phyloP scores from a whole-genome alignment of 1,140 invertebrate genomes.

The Protaetia brevitarsis region DNA sequence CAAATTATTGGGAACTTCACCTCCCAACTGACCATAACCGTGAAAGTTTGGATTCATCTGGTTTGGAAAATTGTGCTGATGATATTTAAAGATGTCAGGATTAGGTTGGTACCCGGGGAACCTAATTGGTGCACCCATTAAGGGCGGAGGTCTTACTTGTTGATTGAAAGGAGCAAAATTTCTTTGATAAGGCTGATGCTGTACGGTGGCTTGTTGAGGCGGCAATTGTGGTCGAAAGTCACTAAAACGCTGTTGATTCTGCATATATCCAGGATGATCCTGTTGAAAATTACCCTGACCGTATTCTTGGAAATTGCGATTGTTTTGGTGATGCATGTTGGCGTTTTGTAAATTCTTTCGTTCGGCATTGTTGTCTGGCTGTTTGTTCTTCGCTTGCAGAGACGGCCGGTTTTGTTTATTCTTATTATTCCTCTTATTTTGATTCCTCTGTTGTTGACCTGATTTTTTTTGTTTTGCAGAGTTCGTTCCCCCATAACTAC shows the following conservation, averaged over 20 bases:
- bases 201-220: no score
- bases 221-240: background rate
- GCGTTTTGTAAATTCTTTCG: background rate
- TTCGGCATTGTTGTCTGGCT: background rate
- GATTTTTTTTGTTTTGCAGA: background rate
- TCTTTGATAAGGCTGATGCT: background rate
- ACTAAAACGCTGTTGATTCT: background rate
- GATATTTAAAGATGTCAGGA: background rate
- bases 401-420: background rate
- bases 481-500: background rate
- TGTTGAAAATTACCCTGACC: background rate
- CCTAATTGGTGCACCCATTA: background rate
- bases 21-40: no score
- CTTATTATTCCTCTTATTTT: no score
- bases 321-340: background rate
- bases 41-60: no score
- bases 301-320: background rate
- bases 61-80: background rate
- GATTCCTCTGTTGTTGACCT: no score
- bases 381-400: background rate
- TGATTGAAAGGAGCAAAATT: background rate
- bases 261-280: background rate
- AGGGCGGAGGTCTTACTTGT: no score
- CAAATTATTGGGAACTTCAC: background rate
- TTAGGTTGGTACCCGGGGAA: background rate